phyloP scores from a whole-genome alignment of 2,113 vertebrate species.

The Passer montanus region DNA sequence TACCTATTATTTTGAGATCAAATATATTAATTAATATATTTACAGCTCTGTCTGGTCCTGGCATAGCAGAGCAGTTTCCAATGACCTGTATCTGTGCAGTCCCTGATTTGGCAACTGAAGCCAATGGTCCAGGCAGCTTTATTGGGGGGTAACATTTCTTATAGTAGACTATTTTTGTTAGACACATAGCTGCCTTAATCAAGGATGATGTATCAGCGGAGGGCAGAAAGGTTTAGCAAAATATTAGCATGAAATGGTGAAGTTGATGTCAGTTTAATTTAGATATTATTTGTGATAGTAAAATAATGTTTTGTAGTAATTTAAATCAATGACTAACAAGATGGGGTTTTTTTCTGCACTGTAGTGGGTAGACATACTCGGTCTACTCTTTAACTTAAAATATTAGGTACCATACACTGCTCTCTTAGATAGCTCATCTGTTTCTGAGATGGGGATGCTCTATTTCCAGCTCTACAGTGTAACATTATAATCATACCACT shows the following conservation, averaged over 20 bases:
- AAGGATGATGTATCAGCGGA: neutral
- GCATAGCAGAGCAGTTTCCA: neutral
- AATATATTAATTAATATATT: neutral
- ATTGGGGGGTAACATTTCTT: neutral
- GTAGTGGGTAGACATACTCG: neutral
- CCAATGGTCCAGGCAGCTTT: neutral
- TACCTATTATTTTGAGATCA: neutral
- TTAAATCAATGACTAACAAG: neutral
- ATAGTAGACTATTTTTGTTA: neutral
- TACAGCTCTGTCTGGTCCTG: neutral
- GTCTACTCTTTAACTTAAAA: neutral
- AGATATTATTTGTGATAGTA: neutral
- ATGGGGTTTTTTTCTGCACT: neutral
- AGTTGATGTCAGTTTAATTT: neutral
- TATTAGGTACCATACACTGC: neutral
- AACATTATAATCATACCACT: neutral
- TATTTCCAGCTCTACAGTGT: neutral
- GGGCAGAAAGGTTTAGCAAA: neutral
- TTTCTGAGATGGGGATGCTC: neutral
- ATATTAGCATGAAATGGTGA: neutral
- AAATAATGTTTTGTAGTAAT: neutral
- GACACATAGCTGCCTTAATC: neutral
- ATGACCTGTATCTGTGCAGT: too few species aligned
- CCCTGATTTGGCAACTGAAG: neutral
- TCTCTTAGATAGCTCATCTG: neutral